Base-by-base conservation (phyloP, 2,888 invertebrate genomes). In the Ypsolopha sequella region DNA sequence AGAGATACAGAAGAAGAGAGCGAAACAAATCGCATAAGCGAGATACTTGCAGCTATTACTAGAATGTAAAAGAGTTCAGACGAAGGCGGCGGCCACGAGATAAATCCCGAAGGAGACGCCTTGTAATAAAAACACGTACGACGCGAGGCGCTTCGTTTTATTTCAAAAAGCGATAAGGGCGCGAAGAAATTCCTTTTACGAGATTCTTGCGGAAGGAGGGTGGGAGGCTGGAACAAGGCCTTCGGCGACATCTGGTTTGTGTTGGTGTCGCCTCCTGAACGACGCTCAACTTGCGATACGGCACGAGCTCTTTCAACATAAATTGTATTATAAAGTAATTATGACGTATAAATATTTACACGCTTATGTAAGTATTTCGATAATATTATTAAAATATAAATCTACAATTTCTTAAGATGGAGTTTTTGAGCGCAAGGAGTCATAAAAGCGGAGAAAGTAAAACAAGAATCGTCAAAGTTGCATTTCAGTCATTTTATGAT, bases 121-220 rank as follows among this genome's bases (percentile, higher is more conserved):
- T 67, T 68, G 78, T 82, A 85, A 85, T 85, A 84, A 84, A 49
- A 85, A 84, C 82, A 84, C 84, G 82, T 80, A 78, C 80, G 76
- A 73, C 65, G 76, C 70, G 70, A 57, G 66, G 71, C 76, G 80
- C 76, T 80, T 81, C 84, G 81, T 85, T 84, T 85, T 85, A 86
- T 86, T 86, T 84, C 80, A 73, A 77, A 78, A 81, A 78, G 82
- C 81, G 84, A 85, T 86, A 85, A 84, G 84, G 77, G 79, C 76
- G 75, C 76, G 75, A 57, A 79, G 81, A 81, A 80, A 82, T 81
- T 84, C 78, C 77, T 80, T 85, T 82, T 80, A 84, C 84, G 80
- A 77, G 78, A 76, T 77, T 75, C 77, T 71, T 73, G 73, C 61
- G 71, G 74, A 70, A 69, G 68, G 70, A 63, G 64, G 65, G 66